Evolutionary conservation across 2,888 invertebrate species (phyloP).

Genomic region (Andrena haemorrhoa): DNA sequence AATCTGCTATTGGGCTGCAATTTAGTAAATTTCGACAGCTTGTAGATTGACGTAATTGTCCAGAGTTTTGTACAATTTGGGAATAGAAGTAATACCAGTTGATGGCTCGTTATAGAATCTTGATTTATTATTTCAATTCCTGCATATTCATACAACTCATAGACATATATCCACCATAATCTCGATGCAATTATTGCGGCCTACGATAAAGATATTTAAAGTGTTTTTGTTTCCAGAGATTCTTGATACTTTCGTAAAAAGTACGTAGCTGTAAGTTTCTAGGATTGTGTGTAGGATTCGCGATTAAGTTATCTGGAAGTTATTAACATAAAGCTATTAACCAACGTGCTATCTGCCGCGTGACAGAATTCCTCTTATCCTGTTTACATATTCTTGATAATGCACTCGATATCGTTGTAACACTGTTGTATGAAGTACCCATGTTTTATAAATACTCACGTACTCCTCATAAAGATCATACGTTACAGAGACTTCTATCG

Average conservation of each 20-base stretch:
- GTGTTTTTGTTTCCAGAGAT: not conserved
- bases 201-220: constrained; percentile 16
- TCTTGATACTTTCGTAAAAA: not conserved
- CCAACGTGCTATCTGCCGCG: not conserved
- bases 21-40: constrained; percentile 47
- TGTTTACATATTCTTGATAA: constrained; percentile 7
- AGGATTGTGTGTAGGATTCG: not conserved
- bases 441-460: constrained; percentile 24
- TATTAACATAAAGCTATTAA: too few species aligned
- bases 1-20: constrained; percentile 39
- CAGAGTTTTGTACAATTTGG: constrained; percentile 30
- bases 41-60: constrained; percentile 52
- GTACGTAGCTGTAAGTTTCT: not conserved
- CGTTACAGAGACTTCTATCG: constrained; percentile 8
- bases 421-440: constrained; percentile 25
- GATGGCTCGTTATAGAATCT: constrained; percentile 30
- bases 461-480: constrained; percentile 10
- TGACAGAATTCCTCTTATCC: not conserved
- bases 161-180: constrained; percentile 26
- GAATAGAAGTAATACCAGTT: constrained; percentile 42
- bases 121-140: constrained; percentile 32
- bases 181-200: constrained; percentile 4
- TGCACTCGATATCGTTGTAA: constrained; percentile 26
- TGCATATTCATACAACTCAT: constrained; percentile 24
- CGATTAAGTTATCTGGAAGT: not conserved